A percentile compares a stretch with the other conserved stretches of the same genome.
phyloP scores from a whole-genome alignment of 2,797 vertebrate genomes.

The Somateria mollissima region DNA sequence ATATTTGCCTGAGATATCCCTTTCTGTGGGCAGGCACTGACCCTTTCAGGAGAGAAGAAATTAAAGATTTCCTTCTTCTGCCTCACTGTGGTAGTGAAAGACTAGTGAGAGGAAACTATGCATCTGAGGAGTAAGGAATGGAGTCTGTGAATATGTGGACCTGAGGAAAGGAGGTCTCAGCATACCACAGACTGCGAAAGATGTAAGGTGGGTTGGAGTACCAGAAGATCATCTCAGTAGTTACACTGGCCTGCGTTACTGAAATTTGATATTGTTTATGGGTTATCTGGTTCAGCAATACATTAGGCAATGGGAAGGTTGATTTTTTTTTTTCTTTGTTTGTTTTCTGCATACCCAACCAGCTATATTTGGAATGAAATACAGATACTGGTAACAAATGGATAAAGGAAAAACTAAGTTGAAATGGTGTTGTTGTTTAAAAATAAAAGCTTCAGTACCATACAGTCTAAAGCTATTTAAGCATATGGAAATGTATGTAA shows the following conservation, averaged over 20 bases:
- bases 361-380: slow-evolving; percentile 16
- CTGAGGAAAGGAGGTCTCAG: neutral
- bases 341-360: neutral
- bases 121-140: neutral
- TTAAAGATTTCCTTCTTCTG: neutral
- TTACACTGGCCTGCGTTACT: neutral
- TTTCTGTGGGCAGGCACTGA: neutral
- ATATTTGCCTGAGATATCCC: neutral
- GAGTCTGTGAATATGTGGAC: neutral
- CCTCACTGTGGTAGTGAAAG: neutral
- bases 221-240: neutral
- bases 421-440: slow-evolving; percentile 22
- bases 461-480: slow-evolving; percentile 33
- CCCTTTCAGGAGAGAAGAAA: neutral
- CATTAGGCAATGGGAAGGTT: neutral
- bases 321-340: neutral
- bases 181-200: neutral
- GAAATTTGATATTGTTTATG: neutral
- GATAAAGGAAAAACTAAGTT: neutral
- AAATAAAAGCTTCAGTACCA: slow-evolving; percentile 32
- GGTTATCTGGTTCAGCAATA: neutral
- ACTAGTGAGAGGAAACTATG: neutral
- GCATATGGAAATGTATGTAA: slow-evolving; percentile 68
- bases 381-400: neutral
- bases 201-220: neutral